Evolutionary conservation across 2,888 invertebrate genomes (phyloP), one percentile per base, ranked within the genome.

Genomic region (Gari tellinella): DNA sequence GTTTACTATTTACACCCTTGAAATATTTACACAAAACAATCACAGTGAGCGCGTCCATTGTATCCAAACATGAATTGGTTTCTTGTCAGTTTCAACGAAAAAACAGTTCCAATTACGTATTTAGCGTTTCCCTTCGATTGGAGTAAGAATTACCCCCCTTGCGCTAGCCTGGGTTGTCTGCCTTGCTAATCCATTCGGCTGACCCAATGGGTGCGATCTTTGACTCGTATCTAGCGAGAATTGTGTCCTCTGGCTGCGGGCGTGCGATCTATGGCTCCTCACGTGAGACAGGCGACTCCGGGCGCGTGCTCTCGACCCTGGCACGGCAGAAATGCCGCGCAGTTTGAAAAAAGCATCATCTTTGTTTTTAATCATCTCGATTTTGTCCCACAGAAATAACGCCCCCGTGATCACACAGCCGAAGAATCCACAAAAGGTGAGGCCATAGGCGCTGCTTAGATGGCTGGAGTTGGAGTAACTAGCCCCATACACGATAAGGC

Each of bases 361-460:
- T 10, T 31, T 23, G 23, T 56, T 41, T 17, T 65, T 49, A n/a
- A 55, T 64, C 46, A 51, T 26, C 23, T 69, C 66, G 14, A 77
- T 57, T 63, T 73, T 78, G 57, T 78, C 78, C 78, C 78, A 78
- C 2, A 78, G 64, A 53, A 78, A 78, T 5, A 78, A 31, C 21
- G 63, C 72, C 31, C 78, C 69, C 2, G 67, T 48, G 2, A 66
- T 55, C 31, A 62, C 49, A 41, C 61, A 68, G 58, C 67, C 72
- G 61, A 60, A 58, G 57, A 62, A 72, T 48, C 64, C 69, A 55
- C 60, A 69, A 17, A 69, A 69, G 1, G 78, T 70, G 1, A 78
- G 69, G 21, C 78, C 78, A 23, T 70, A 78, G 5, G 78, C 73
- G 38, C 78, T 78, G 21, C 78, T 78, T 17, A 78, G 55, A 37